Conservation (phyloP, 2,888 invertebrate genomes). For the Platycheirus rosarum region DNA sequence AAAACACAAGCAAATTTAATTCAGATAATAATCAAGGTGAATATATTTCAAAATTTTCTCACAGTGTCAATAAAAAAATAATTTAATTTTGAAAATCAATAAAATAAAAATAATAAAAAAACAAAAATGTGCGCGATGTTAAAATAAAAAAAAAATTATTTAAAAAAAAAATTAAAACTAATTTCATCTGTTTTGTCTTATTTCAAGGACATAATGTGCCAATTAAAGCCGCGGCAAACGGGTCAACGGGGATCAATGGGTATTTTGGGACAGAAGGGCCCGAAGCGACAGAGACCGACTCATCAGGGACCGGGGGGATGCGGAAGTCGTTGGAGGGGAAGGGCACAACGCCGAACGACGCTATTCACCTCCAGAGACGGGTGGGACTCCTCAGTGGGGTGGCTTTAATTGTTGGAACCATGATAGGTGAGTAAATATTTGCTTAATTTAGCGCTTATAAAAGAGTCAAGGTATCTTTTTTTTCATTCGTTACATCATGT, state of each 20-base stretch:
- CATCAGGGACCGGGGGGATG: conserved; percentile 83
- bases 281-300: conserved; percentile 84
- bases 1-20: conserved; percentile 82
- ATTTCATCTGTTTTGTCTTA: conserved; percentile 41
- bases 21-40: conserved; percentile 82
- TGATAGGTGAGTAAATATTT: conserved; percentile 90
- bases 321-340: conserved; percentile 90
- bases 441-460: neutral
- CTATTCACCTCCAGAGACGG: conserved; percentile 99
- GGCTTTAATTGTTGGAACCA: conserved; percentile 99
- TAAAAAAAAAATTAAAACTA: conserved; percentile 16
- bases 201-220: conserved; percentile 83
- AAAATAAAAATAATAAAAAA: conserved; percentile 4
- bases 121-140: conserved; percentile 3
- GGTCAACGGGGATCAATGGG: conserved; percentile 83
- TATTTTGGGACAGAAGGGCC: conserved; percentile 83
- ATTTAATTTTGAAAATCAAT: no score
- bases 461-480: neutral
- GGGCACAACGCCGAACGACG: conserved; percentile 96
- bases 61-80: conserved; percentile 38
- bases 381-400: conserved; percentile 99
- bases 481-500: neutral
- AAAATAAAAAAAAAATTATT: conserved; percentile 4
- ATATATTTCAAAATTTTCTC: conserved; percentile 67
- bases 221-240: conserved; percentile 82